phyloP scores from a whole-genome alignment of 2,797 vertebrate genomes.

The Onychomys arenicola region DNA sequence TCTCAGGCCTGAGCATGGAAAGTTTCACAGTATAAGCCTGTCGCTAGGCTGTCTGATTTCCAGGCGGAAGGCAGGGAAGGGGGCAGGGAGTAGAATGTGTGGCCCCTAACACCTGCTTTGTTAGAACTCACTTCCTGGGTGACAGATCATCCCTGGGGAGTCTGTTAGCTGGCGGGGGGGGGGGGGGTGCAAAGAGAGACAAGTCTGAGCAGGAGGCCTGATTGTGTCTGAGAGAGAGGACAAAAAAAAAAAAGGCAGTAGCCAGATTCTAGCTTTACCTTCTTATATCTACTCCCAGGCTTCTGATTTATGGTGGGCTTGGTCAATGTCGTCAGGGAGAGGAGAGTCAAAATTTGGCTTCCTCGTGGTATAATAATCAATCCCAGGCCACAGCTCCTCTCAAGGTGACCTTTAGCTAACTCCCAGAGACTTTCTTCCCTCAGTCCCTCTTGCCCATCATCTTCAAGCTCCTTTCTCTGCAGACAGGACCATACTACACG shows the following conservation, averaged over 20 bases:
- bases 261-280: neutral
- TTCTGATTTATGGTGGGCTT: slow-evolving; percentile 1
- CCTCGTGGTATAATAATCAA: neutral
- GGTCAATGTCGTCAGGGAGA: neutral
- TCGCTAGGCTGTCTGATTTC: neutral
- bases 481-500: neutral
- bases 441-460: neutral
- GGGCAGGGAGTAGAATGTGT: neutral
- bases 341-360: neutral
- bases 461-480: neutral
- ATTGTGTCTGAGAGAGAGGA: neutral
- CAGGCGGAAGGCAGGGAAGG: neutral
- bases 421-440: neutral
- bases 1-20: neutral
- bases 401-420: neutral
- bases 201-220: neutral
- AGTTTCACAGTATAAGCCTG: neutral
- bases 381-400: neutral
- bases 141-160: neutral
- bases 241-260: neutral
- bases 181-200: neutral
- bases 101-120: neutral
- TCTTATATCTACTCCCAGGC: neutral
- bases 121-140: neutral
- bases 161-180: neutral